Evolutionary conservation across 37 sponge, comb jelly and placozoan genomes (phyloP).

Genomic region (Hormiphora californensis): DNA sequence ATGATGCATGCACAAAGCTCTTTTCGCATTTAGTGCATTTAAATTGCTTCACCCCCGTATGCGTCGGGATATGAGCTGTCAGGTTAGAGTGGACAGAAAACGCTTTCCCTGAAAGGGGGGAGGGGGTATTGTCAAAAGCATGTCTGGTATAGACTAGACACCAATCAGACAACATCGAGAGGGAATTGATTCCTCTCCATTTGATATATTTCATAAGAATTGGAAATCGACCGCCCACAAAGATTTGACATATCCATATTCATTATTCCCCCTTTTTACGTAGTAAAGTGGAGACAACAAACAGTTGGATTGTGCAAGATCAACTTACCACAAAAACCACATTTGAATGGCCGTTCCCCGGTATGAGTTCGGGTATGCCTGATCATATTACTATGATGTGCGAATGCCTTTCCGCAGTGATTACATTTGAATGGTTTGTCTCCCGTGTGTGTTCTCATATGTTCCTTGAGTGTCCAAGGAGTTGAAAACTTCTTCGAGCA

Average conservation of each 20-base stretch:
- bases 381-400: constrained; percentile 53
- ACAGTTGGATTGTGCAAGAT: too few relatives aligned
- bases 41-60: constrained; percentile 48
- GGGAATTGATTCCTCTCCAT: too few relatives aligned
- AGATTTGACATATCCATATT: too few relatives aligned
- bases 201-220: too few relatives aligned
- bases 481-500: constrained; percentile 45
- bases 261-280: too few relatives aligned
- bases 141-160: too few relatives aligned
- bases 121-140: too few relatives aligned
- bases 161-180: too few relatives aligned
- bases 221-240: too few relatives aligned
- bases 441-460: constrained; percentile 52
- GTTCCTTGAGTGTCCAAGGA: constrained; percentile 51
- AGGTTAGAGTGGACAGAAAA: constrained; percentile 49
- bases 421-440: constrained; percentile 52
- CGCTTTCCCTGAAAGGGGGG: constrained; percentile 8
- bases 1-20: constrained; percentile 48
- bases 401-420: constrained; percentile 48
- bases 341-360: constrained; percentile 52
- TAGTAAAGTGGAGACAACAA: too few relatives aligned
- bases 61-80: constrained; percentile 51
- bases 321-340: constrained; percentile 49
- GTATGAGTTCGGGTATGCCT: constrained; percentile 41
- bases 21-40: constrained; percentile 53